A percentile compares a stretch with the other conserved stretches of the same genome.
Conservation (phyloP, 1,140 invertebrate species). For the Delia radicum region DNA sequence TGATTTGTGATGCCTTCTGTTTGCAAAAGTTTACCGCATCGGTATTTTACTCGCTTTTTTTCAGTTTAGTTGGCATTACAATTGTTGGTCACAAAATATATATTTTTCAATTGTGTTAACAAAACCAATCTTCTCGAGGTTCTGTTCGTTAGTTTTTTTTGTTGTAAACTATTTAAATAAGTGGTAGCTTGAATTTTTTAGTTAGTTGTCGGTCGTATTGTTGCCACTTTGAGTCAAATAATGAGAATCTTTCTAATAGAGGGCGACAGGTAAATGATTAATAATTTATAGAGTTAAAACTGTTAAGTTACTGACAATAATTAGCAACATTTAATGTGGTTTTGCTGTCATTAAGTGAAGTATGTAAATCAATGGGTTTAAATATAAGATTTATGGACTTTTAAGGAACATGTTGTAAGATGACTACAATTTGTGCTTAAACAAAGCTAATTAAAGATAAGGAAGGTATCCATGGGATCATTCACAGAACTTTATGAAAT, state of each 20-base stretch:
- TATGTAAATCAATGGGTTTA: not conserved
- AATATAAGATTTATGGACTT: not conserved
- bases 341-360: not conserved
- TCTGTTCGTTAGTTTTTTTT: not conserved
- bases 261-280: not conserved
- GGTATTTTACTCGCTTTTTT: not conserved
- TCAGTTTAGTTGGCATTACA: not conserved
- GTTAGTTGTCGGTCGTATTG: not conserved
- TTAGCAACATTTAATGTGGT: not conserved
- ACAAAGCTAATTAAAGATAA: too few species aligned
- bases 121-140: not conserved
- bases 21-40: not conserved
- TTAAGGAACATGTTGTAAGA: too few species aligned
- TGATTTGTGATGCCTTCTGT: constrained; percentile 28
- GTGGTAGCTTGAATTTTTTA: not conserved
- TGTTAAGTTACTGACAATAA: not conserved
- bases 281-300: not conserved
- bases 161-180: not conserved
- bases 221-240: not conserved
- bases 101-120: not conserved
- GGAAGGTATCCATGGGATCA: too few species aligned
- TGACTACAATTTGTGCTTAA: too few species aligned
- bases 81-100: not conserved
- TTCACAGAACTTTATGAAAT: too few species aligned
- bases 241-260: not conserved